A percentile compares a stretch with the other conserved stretches of the same genome.
These are phyloP conservation scores for Oscheius myriophilus DNA, from an alignment of 2,888 invertebrate genomes.

Conservation along the genomic window DNA sequence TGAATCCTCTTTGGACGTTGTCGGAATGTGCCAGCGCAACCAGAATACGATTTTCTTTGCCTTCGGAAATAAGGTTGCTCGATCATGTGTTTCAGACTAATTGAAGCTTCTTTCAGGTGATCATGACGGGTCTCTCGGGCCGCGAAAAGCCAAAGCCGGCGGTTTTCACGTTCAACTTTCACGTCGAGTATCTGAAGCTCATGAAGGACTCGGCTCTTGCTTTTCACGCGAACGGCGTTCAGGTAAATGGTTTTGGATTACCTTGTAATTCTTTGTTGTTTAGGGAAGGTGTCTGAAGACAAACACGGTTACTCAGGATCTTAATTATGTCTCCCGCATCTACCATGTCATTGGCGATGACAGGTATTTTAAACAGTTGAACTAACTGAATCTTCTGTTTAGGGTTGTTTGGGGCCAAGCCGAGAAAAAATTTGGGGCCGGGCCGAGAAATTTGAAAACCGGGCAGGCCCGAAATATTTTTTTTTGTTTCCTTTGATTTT, in stretches of 20 bases:
- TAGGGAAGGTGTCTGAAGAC: slow-evolving; percentile 90
- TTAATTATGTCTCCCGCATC: slow-evolving; percentile 87
- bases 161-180: slow-evolving; percentile 91
- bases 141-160: slow-evolving; percentile 83
- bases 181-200: slow-evolving; percentile 92
- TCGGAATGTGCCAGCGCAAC: slow-evolving; percentile 87
- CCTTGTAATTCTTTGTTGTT: no score
- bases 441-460: no score
- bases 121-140: slow-evolving; percentile 75
- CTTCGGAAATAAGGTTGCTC: slow-evolving; percentile 79
- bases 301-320: slow-evolving; percentile 92
- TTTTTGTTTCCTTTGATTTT: no score
- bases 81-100: neutral
- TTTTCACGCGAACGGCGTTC: slow-evolving; percentile 97
- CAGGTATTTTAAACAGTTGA: no score
- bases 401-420: no score
- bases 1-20: slow-evolving; percentile 77
- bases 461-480: no score
- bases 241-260: slow-evolving; percentile 80
- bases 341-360: slow-evolving; percentile 93
- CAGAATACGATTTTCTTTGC: slow-evolving; percentile 91
- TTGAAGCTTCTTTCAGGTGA: slow-evolving; percentile 44
- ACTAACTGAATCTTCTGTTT: no score
- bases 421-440: no score
- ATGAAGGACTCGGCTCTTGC: slow-evolving; percentile 95